phyloP scores from a whole-genome alignment of 2,113 vertebrate species.

The Bettongia penicillata region DNA sequence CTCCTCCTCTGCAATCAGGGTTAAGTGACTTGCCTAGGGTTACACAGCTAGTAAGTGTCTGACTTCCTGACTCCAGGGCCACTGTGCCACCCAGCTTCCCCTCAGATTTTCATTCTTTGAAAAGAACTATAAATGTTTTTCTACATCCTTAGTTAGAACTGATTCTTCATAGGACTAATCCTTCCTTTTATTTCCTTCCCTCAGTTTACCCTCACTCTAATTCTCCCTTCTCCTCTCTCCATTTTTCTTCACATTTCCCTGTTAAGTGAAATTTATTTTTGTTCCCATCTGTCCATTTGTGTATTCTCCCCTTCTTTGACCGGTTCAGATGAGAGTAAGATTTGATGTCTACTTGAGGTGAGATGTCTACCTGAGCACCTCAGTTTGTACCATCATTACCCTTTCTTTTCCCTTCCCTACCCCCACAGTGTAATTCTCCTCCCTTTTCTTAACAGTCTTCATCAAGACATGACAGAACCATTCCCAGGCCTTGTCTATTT shows the following conservation, averaged over 20 bases:
- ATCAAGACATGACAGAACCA: no score
- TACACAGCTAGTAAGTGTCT: no score
- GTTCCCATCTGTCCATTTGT: no score
- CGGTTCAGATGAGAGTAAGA: not conserved
- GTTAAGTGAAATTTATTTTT: not conserved
- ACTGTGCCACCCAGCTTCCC: no score
- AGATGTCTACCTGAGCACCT: not conserved
- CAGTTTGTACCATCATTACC: not conserved
- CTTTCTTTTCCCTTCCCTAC: not conserved
- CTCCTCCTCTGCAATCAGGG: no score
- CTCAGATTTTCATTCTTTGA: not conserved
- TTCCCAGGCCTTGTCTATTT: not conserved
- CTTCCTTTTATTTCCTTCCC: not conserved
- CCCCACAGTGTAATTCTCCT: not conserved
- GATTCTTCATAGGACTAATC: not conserved
- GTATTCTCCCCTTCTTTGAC: no score
- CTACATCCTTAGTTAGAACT: not conserved
- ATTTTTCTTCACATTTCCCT: not conserved
- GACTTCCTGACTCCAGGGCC: no score
- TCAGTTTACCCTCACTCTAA: not conserved
- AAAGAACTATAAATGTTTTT: not conserved
- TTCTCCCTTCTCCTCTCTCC: not conserved
- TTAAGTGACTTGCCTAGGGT: no score
- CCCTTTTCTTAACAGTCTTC: not conserved
- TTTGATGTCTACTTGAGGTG: not conserved